Conservation (phyloP, 2,113 vertebrate genomes). For the Rattus rattus region DNA sequence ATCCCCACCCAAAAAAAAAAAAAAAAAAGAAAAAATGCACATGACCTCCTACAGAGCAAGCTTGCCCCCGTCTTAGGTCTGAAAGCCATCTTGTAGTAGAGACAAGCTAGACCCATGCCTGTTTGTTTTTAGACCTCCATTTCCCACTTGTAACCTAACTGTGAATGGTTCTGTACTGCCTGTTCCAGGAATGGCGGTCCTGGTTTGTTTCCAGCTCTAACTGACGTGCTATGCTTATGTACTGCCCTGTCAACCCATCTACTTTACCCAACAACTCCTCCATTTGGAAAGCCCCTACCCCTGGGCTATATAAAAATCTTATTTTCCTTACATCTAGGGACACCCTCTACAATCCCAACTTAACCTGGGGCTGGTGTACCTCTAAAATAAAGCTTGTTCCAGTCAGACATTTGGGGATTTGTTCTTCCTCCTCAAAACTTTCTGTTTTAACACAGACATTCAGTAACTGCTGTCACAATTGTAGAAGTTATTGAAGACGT, state of each 20-base stretch:
- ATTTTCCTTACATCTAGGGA: neutral
- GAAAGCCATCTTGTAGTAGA: neutral
- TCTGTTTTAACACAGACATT: neutral
- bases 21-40: too few species aligned
- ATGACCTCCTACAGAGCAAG: neutral
- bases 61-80: neutral
- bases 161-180: neutral
- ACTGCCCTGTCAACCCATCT: neutral
- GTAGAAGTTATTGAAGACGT: constrained; percentile 59
- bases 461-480: neutral
- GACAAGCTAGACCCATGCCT: neutral
- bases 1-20: too few species aligned
- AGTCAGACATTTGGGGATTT: neutral
- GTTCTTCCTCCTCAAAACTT: neutral
- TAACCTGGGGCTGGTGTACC: neutral
- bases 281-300: neutral
- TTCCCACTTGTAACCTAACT: neutral
- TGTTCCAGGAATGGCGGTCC: neutral
- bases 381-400: neutral
- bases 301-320: neutral
- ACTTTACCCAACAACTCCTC: neutral
- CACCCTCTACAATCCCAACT: neutral
- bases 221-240: neutral
- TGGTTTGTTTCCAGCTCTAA: neutral
- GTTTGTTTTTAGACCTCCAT: neutral